Conservation (phyloP, 2,113 vertebrate species). For the Odobenus rosmarus region DNA sequence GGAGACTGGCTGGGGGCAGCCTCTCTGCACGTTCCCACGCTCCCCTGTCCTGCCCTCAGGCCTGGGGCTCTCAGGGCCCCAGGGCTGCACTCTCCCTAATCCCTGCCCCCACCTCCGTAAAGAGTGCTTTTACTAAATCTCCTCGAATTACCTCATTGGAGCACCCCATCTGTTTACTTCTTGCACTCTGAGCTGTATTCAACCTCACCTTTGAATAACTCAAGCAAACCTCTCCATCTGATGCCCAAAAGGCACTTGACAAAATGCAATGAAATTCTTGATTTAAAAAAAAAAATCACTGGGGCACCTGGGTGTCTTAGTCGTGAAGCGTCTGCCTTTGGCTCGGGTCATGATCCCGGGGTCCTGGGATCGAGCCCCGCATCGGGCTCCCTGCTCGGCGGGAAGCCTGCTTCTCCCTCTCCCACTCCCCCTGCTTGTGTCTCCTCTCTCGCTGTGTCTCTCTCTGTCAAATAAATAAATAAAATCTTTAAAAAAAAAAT, state of each 20-base stretch:
- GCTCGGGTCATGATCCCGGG: too few species aligned
- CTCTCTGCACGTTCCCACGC: neutral
- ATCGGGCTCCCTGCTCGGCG: too few species aligned
- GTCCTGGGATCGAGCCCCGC: too few species aligned
- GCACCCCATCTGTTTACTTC: neutral
- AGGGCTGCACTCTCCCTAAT: neutral
- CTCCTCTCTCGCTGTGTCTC: too few species aligned
- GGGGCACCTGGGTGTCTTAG: too few species aligned
- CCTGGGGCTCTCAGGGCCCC: neutral
- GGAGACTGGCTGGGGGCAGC: too few species aligned
- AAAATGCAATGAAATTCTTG: neutral
- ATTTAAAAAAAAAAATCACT: neutral
- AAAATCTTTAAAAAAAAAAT: neutral
- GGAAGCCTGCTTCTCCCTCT: too few species aligned
- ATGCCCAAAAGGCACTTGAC: neutral
- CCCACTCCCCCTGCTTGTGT: too few species aligned
- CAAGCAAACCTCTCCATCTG: neutral
- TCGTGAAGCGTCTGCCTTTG: too few species aligned
- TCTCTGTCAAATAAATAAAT: too few species aligned
- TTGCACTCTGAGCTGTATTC: rapidly evolving
- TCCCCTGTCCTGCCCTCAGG: too few species aligned
- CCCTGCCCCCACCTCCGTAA: too few species aligned
- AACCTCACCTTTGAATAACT: rapidly evolving
- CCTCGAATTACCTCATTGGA: neutral
- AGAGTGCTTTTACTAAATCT: neutral